phyloP scores from a whole-genome alignment of 2,113 vertebrate species.

The Siniperca knerii region DNA sequence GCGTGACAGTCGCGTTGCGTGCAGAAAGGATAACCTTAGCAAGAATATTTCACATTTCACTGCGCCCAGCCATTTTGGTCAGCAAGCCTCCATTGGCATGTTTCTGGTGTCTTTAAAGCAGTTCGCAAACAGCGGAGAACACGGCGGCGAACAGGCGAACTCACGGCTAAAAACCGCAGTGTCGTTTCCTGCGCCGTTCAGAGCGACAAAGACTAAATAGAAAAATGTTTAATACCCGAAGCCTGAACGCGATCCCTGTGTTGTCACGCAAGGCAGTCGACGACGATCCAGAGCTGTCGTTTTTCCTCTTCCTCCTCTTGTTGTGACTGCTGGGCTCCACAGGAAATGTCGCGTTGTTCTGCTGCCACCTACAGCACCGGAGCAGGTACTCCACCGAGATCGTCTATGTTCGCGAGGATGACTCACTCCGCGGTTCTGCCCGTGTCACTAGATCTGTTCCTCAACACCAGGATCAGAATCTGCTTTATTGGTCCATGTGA shows the following conservation, averaged over 20 bases:
- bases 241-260: slow-evolving; percentile 76
- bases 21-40: slow-evolving; percentile 56
- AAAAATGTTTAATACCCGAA: slow-evolving; percentile 71
- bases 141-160: background rate
- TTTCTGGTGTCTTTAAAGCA: slow-evolving; percentile 66
- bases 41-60: slow-evolving; percentile 82
- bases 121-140: slow-evolving; percentile 28
- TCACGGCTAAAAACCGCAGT: background rate
- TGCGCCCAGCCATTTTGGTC: slow-evolving; percentile 85
- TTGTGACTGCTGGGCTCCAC: slow-evolving; percentile 71
- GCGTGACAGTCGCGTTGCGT: slow-evolving; percentile 43
- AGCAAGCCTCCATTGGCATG: slow-evolving; percentile 81
- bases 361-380: slow-evolving; percentile 73
- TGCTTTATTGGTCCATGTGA: too few relatives aligned
- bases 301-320: slow-evolving; percentile 84
- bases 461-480: too few relatives aligned
- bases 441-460: too few relatives aligned
- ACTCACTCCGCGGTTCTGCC: slow-evolving; percentile 11
- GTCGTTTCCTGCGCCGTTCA: background rate
- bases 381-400: slow-evolving; percentile 49
- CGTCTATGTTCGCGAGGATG: fast-evolving
- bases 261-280: slow-evolving; percentile 84
- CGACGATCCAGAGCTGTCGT: slow-evolving; percentile 82
- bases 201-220: slow-evolving; percentile 1
- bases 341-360: slow-evolving; percentile 64